These are phyloP conservation scores for Hyalella azteca DNA, from an alignment of 2,888 invertebrate species.

Conservation along the genomic window DNA sequence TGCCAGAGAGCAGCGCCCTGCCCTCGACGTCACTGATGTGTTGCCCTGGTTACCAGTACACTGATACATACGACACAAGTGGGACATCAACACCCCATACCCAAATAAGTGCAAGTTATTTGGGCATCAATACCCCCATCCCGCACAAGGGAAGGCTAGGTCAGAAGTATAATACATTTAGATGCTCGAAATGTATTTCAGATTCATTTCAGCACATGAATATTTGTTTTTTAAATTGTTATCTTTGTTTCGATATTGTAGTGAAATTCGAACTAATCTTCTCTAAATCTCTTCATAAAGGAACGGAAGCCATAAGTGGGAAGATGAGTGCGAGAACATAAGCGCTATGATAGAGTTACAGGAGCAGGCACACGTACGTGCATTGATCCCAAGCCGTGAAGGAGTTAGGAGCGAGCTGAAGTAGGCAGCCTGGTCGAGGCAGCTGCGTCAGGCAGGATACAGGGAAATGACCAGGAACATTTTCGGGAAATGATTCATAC, in stretches of 20 bases:
- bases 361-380: neutral
- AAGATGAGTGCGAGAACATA: slow-evolving; percentile 37
- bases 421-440: neutral
- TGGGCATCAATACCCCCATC: no score
- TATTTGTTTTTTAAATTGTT: no score
- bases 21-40: neutral
- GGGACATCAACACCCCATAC: neutral
- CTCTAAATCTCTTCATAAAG: slow-evolving; percentile 26
- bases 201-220: no score
- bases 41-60: slow-evolving; percentile 4
- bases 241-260: no score
- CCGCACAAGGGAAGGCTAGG: no score
- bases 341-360: neutral
- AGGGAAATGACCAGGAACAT: neutral
- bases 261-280: no score
- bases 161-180: no score
- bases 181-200: no score
- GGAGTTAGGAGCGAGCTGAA: neutral
- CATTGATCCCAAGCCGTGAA: neutral
- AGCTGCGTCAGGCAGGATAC: neutral
- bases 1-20: neutral
- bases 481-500: slow-evolving; percentile 16
- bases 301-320: slow-evolving; percentile 60
- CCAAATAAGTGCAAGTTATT: neutral
- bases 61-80: neutral